phyloP scores from a whole-genome alignment of 2,888 invertebrate species.

The Cephalotes varians region DNA sequence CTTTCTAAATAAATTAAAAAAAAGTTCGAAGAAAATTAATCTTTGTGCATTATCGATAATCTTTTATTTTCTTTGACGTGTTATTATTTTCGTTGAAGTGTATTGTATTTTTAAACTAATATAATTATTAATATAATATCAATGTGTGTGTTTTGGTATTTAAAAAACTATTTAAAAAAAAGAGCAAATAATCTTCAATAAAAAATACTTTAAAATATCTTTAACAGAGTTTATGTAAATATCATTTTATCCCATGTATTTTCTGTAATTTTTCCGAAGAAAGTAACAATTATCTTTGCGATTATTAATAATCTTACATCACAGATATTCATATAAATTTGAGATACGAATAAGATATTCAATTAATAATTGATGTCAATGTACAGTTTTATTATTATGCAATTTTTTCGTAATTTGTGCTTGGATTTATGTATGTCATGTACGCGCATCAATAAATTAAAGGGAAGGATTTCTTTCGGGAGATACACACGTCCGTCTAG shows the following conservation, averaged over 20 bases:
- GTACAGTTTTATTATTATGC: neutral
- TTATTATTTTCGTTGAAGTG: neutral
- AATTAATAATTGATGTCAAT: neutral
- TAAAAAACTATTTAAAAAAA: neutral
- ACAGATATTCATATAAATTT: neutral
- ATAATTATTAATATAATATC: too few species aligned
- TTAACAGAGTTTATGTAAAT: neutral
- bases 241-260: neutral
- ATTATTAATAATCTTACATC: neutral
- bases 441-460: constrained; percentile 24
- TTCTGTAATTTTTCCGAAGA: neutral
- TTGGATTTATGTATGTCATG: neutral
- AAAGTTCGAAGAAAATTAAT: neutral
- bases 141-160: neutral
- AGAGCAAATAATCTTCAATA: neutral
- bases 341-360: neutral
- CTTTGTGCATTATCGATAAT: neutral
- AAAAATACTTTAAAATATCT: neutral
- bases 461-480: constrained; percentile 1
- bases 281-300: neutral
- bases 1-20: constrained; percentile 1
- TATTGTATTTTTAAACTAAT: neutral
- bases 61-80: neutral
- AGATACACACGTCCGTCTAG: neutral
- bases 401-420: neutral